A percentile compares a stretch with the other conserved stretches of the same genome.
These are phyloP conservation scores for Fissipunctia ypsillon DNA, from an alignment of 2,888 invertebrate species.

Conservation along the genomic window DNA sequence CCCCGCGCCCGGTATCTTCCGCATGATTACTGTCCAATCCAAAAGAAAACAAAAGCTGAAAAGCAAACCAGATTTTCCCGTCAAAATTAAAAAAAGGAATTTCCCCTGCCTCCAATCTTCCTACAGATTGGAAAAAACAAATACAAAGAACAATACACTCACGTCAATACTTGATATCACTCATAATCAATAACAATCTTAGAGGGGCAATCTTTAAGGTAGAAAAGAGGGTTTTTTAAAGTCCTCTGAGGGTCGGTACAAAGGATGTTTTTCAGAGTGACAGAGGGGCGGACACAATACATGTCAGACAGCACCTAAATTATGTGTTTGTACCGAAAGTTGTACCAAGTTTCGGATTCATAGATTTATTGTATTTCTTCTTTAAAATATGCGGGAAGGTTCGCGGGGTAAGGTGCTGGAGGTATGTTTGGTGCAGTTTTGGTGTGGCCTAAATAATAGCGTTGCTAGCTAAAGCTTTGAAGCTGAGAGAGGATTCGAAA, in stretches of 20 bases:
- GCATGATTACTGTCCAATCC: background rate
- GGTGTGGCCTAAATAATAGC: conserved; percentile 19
- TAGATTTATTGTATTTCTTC: conserved; percentile 65
- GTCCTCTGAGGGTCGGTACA: conserved; percentile 71
- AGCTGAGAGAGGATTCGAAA: background rate
- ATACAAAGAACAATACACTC: conserved; percentile 58
- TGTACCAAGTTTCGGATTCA: conserved; percentile 59
- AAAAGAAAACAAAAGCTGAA: conserved; percentile 5
- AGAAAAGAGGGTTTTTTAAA: conserved; percentile 73
- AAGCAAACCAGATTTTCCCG: background rate
- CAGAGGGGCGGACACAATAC: conserved; percentile 67
- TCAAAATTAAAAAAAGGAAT: background rate
- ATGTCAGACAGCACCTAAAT: conserved; percentile 67
- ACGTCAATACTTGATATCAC: conserved; percentile 69
- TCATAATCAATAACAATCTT: conserved; percentile 72
- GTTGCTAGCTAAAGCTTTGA: background rate
- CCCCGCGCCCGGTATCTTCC: background rate
- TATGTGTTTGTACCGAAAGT: conserved; percentile 68
- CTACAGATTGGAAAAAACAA: conserved; percentile 45
- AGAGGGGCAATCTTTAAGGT: conserved; percentile 73
- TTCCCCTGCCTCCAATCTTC: conserved; percentile 20
- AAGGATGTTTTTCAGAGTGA: conserved; percentile 74
- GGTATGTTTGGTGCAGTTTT: conserved; percentile 18
- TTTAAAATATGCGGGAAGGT: conserved; percentile 62
- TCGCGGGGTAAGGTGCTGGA: conserved; percentile 2